Evolutionary conservation across 2,113 vertebrate genomes (phyloP), one percentile per base, ranked within the genome.

Genomic region (Myotis brandtii): DNA sequence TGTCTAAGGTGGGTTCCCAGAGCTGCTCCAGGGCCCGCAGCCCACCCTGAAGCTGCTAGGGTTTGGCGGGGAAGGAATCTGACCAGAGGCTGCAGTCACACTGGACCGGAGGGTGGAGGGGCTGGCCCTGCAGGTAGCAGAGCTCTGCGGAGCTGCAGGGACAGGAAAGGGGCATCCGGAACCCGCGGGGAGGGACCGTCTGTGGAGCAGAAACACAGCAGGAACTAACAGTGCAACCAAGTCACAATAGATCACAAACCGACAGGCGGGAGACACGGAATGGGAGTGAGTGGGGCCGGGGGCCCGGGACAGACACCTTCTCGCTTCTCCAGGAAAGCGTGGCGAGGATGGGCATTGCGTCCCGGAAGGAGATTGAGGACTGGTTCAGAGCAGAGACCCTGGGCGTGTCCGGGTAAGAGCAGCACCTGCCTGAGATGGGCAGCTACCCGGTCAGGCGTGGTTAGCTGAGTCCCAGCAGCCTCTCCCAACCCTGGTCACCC

Each of bases 371-470:
- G 97, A 98, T 98, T 69, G 96, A 98, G 79, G 93, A 97, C 93
- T 99, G 99, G 99, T 99, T 99, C 89, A 98, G 80, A 0, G 98
- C 96, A 1, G 97, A 98, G 96, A 98, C 98, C 43, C 97, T 98
- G 93, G 98, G 98, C 3, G 93, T 83, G 0, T 98, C 98, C 0
- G 98, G 99, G 99, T 99, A 97, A 99, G 98, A 75, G 52, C 34
- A 25, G 37, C 7, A 12, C n/a, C 27, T 4, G n/a, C 25, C 46
- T 14, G 32, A 46, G 27, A 54, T 2, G 4, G 17, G 3, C 5
- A 0, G 37, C 11, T 0, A 9, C 5, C 27, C 43, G 0, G 7
- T n/a, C 48, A 81, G 72, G 32, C 16, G 10, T 13, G 64, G 48
- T 64, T 83, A 52, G 83, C 40, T 9, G 59, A 70, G 66, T 48